phyloP scores from a whole-genome alignment of 2,888 invertebrate species.

The Hemicrepidius hirtus region DNA sequence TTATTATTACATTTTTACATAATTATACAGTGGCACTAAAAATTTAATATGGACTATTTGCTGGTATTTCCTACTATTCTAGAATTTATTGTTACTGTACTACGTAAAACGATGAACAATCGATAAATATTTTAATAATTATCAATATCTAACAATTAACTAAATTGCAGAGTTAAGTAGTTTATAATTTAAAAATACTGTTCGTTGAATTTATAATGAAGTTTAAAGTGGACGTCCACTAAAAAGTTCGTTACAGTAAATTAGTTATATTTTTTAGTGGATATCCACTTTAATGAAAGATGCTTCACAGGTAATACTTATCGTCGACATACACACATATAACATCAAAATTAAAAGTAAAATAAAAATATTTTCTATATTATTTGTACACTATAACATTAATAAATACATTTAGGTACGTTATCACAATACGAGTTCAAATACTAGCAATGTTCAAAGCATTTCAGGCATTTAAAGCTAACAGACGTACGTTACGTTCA shows the following conservation, averaged over 20 bases:
- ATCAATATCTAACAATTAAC: no score
- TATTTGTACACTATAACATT: conserved; percentile 45
- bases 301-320: neutral
- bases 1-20: no score
- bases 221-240: neutral
- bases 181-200: conserved; percentile 10
- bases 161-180: neutral
- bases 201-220: conserved; percentile 6
- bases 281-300: neutral
- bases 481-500: conserved; percentile 32
- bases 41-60: no score
- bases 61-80: no score
- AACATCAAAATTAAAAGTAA: conserved; percentile 38
- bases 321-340: conserved; percentile 26
- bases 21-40: no score
- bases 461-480: conserved; percentile 46
- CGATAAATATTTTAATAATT: no score
- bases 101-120: no score
- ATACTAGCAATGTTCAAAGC: conserved; percentile 51
- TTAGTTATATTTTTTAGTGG: neutral
- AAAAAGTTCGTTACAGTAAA: neutral
- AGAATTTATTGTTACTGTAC: no score
- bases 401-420: conserved; percentile 45
- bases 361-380: conserved; percentile 34
- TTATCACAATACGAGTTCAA: conserved; percentile 54